A percentile compares a stretch with the other conserved stretches of the same genome.
Conservation (phyloP, 2,113 vertebrate species). For the Oxyruncus cristatus region DNA sequence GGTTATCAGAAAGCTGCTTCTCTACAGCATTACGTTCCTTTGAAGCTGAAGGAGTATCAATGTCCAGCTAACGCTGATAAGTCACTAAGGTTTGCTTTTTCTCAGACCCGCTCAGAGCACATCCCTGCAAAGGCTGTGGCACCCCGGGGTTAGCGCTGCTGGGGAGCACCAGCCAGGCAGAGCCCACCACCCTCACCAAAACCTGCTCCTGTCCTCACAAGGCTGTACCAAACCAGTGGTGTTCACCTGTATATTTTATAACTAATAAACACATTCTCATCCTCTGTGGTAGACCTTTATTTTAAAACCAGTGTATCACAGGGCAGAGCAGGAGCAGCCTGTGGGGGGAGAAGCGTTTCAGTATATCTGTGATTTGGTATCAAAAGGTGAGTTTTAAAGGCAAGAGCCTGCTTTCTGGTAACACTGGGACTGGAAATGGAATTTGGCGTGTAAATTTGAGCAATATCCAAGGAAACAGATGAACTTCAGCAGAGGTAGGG, state of each 20-base stretch:
- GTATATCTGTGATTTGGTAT: neutral
- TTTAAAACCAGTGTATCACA: neutral
- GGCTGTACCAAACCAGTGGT: neutral
- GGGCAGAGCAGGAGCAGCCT: neutral
- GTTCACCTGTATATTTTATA: neutral
- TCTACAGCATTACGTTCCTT: slow-evolving; percentile 34
- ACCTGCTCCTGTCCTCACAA: neutral
- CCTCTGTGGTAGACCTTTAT: neutral
- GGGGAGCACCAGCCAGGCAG: neutral
- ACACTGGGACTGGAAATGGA: neutral
- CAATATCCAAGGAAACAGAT: neutral
- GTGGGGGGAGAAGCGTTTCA: neutral
- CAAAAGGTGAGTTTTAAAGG: neutral
- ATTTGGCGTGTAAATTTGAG: neutral
- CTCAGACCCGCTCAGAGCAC: neutral
- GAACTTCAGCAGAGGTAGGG: neutral
- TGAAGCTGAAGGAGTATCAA: slow-evolving; percentile 36
- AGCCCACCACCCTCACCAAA: neutral
- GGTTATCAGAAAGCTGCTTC: slow-evolving; percentile 28
- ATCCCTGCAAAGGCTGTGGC: neutral
- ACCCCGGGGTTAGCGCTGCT: neutral
- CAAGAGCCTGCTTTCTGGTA: neutral
- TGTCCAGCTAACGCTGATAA: neutral
- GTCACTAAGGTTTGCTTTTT: neutral
- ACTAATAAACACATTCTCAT: slow-evolving; percentile 39